phyloP scores from a whole-genome alignment of 2,113 vertebrate genomes.

The Circaetus cinerascens region DNA sequence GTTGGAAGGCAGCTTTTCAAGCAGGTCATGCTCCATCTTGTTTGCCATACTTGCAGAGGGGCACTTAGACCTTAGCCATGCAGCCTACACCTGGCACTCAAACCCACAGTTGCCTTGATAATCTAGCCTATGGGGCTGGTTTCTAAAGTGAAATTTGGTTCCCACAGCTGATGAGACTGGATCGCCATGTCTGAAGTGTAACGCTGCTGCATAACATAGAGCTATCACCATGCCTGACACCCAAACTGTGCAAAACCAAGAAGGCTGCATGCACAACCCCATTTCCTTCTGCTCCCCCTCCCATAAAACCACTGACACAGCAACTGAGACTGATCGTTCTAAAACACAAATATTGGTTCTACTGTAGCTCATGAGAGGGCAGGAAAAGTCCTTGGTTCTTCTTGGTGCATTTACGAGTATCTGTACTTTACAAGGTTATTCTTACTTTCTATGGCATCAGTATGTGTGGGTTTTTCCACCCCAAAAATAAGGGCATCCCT shows the following conservation, averaged over 20 bases:
- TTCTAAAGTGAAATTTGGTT: neutral
- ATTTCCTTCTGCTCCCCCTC: neutral
- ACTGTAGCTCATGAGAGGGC: neutral
- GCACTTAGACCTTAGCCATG: neutral
- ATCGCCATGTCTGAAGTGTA: accelerated
- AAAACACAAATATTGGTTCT: neutral
- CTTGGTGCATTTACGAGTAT: neutral
- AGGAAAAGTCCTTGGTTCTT: neutral
- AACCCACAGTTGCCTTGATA: neutral
- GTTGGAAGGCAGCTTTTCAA: neutral
- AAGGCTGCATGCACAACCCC: neutral
- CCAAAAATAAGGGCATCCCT: neutral
- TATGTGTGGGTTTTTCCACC: neutral
- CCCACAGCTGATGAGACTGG: neutral
- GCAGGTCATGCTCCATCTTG: neutral
- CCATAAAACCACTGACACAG: neutral
- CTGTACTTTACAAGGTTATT: neutral
- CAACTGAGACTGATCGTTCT: neutral
- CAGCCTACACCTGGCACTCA: neutral
- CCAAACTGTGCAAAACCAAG: neutral
- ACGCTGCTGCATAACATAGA: neutral
- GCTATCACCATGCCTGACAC: neutral
- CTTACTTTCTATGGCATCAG: neutral
- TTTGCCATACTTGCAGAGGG: neutral
- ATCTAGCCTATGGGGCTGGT: neutral